Evolutionary conservation across 2,888 invertebrate genomes (phyloP).

Genomic region (Xiphydria camelus): DNA sequence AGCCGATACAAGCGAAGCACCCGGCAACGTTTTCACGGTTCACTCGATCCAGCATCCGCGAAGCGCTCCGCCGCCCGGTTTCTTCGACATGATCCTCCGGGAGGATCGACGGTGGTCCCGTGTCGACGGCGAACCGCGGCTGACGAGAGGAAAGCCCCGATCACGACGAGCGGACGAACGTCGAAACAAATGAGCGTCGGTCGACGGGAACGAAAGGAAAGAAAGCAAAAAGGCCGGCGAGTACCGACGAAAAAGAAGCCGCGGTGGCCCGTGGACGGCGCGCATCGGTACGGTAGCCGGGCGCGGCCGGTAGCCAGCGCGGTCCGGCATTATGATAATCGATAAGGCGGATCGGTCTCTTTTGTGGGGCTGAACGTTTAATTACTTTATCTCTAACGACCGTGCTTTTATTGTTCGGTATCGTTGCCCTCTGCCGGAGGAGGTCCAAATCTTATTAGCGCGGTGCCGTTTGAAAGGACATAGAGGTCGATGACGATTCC

Average conservation of each 20-base stretch:
- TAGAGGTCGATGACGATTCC: no score
- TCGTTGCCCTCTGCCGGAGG: constrained; percentile 11
- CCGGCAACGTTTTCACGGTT: no score
- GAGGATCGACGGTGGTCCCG: no score
- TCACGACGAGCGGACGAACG: no score
- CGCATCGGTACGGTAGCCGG: constrained; percentile 9
- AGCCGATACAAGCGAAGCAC: no score
- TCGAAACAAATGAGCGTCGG: constrained; percentile 12
- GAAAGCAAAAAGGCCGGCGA: constrained; percentile 2
- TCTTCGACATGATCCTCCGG: no score
- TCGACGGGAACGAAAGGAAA: constrained; percentile 3
- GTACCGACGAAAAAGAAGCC: constrained; percentile 7
- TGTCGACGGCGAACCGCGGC: constrained; percentile 8
- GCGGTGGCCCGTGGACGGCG: not conserved
- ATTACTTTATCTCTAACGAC: constrained; percentile 28
- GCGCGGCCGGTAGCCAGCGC: constrained; percentile 7
- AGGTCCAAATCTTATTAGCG: constrained; percentile 21
- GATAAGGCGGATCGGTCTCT: constrained; percentile 14
- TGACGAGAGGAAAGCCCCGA: no score
- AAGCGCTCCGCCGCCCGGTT: no score
- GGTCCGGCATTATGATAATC: constrained; percentile 14
- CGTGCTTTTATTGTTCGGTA: constrained; percentile 12
- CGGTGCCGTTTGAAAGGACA: no score
- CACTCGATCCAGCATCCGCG: no score
- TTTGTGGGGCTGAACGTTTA: constrained; percentile 18